Base-by-base conservation (phyloP, 2,797 vertebrate species). In the Chaetophractus vellerosus region DNA sequence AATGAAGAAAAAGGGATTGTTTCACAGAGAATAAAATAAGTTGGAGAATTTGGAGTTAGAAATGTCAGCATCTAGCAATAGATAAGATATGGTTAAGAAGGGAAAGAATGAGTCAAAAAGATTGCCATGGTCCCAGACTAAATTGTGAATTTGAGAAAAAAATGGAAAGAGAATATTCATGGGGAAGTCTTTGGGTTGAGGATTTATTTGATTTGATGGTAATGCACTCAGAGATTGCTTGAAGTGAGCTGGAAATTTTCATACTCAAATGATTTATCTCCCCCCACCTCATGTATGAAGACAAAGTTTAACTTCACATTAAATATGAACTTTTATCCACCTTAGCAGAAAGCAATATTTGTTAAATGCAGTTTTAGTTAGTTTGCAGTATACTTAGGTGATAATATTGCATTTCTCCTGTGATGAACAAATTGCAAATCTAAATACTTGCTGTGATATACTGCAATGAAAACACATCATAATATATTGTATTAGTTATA, bases 401-500 rank as follows among this genome's bases (percentile, higher is more conserved):
- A 23, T 21, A 9, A 82, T 50, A 23, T 24, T 71, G 16, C 2
- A 50, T 9, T 8, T 96, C 85, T 95, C 69, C 59, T 24, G 7
- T 4, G 9, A 59, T 57, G 5, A 36, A 74, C 85, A 94, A 38
- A 21, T 93, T 97, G 80, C 57, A 96, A 85, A 97, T 3, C 33
- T 63, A 1, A 19, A 50, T 75, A 84, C 38, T 85, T 59, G 1
- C 23, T 90, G 57, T 28, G 38, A 91, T 72, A 82, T 94, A 79
- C 19, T 94, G 81, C 75, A 95, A 93, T 81, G 76, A 94, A 81
- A 96, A 83, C 63, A 45, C 91, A 97, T 96, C 9, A 19, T 91
- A 85, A 90, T 94, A 68, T 31, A 79, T 79, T 90, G 95, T 92
- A 98, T 97, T 93, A 94, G 59, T 81, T 96, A 52, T 78, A 94